Conservation (phyloP, 2,888 invertebrate species). For the Petrophora chlorosata region DNA sequence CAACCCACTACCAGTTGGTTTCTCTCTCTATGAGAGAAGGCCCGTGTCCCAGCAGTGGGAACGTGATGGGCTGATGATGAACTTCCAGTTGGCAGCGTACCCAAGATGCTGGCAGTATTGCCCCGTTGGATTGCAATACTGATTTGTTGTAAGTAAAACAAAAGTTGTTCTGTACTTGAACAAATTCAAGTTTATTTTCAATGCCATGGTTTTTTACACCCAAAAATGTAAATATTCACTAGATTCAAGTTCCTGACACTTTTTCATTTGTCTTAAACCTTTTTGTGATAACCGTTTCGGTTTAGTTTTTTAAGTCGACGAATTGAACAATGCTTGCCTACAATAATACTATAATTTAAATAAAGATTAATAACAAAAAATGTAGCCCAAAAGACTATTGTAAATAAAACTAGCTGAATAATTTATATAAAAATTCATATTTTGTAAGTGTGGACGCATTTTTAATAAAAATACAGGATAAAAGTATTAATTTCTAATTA, state of each 20-base stretch:
- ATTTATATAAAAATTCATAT: constrained; percentile 62
- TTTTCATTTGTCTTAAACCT: constrained; percentile 41
- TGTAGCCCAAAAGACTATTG: constrained; percentile 78
- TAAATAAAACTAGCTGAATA: constrained; percentile 72
- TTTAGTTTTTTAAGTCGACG: constrained; percentile 47
- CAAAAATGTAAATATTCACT: constrained; percentile 62
- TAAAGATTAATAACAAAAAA: constrained; percentile 47
- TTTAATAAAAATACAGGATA: constrained; percentile 56
- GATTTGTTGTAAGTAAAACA: too few species aligned
- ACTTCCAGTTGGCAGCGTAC: too few species aligned
- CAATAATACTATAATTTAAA: constrained; percentile 55
- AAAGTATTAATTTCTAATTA: constrained; percentile 68
- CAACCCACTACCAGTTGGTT: too few species aligned
- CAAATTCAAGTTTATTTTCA: too few species aligned
- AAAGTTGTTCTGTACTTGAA: not conserved
- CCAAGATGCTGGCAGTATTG: too few species aligned
- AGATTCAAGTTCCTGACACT: constrained; percentile 62
- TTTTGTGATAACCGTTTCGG: constrained; percentile 47
- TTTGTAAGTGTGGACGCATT: constrained; percentile 66
- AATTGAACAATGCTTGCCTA: constrained; percentile 73
- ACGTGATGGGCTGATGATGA: too few species aligned
- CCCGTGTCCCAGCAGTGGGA: too few species aligned
- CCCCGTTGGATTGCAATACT: too few species aligned
- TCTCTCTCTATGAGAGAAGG: too few species aligned
- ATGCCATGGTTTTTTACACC: constrained; percentile 13